Conservation (phyloP, 2,113 vertebrate genomes). For the Eleginops maclovinus region DNA sequence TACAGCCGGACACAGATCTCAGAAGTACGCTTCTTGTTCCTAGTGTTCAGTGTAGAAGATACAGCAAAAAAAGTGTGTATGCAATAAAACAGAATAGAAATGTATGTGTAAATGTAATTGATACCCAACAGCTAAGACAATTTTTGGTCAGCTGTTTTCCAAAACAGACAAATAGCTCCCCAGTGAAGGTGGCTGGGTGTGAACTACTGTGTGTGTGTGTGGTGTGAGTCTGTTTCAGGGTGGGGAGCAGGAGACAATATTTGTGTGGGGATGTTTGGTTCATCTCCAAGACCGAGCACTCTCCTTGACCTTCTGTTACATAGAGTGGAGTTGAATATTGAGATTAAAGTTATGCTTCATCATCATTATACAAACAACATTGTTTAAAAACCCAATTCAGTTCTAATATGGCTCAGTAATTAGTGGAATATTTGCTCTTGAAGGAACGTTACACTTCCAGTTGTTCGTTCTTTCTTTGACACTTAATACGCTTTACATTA, state of each 20-base stretch:
- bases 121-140: background rate
- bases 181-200: constrained; percentile 41
- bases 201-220: constrained; percentile 17
- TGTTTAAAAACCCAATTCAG: background rate
- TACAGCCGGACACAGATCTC: background rate
- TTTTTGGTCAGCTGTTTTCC: constrained; percentile 66
- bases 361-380: background rate
- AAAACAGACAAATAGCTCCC: constrained; percentile 53
- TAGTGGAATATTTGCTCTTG: background rate
- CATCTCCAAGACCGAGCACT: background rate
- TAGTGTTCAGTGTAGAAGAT: background rate
- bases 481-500: too few species aligned
- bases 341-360: background rate
- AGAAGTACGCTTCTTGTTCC: background rate
- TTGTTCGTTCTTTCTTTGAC: background rate
- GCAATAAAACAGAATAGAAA: background rate
- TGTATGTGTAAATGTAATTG: background rate
- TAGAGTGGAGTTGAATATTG: background rate
- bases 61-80: background rate
- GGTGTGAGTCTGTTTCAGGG: constrained; percentile 4
- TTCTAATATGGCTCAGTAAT: background rate
- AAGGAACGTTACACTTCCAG: background rate
- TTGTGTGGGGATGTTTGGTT: constrained; percentile 35
- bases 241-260: background rate
- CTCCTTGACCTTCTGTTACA: background rate